Base-by-base conservation (phyloP, 2,113 vertebrate genomes). In the Limanda limanda region DNA sequence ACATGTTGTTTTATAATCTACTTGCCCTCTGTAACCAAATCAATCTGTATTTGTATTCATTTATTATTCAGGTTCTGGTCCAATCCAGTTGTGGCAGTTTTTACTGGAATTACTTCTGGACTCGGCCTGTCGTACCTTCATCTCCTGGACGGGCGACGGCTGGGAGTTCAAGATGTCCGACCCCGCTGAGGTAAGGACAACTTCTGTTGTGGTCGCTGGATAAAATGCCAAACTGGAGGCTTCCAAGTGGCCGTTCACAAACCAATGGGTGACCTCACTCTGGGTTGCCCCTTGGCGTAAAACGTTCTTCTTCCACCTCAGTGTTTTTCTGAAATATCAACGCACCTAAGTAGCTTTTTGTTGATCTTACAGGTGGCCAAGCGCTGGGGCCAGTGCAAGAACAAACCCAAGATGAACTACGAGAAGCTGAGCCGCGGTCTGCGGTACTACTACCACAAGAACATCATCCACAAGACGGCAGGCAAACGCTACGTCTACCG, bases 381-480 rank as follows among this genome's bases (percentile, higher is more conserved):
- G 31, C 93, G 95, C 54, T 96, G 96, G 96, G 96, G 96, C 31
- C 94, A 94, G 80, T 94, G 96, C 65, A 96, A 96, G 90, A 96
- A 96, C 92, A 96, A 96, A 68, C 96, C 96, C 2, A 95, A 95
- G 84, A 96, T 96, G 96, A 96, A 96, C 91, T 96, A 96, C 1
- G 96, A 96, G 93, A 96, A 96, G 91, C 64, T 96, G 85, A 96
- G 95, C 78, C 95, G 95, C 0, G 96, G 95, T n/a, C 86, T 96
- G 61, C 94, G 96, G 13, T 96, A 96, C 87, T 96, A 96, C 79
- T 96, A 96, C 90, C 96, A 96, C 92, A 95, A 96, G 82, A 96
- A 96, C 92, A 96, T 96, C 85, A 96, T 96, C 86, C 95, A 96
- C 90, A 96, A 96, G 84, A 96, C 95, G 2, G 94, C 95, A 0